A percentile compares a stretch with the other conserved stretches of the same genome.
These are phyloP conservation scores for Oscheius sp. DNA, from an alignment of 2,888 invertebrate genomes.

Conservation along the genomic window DNA sequence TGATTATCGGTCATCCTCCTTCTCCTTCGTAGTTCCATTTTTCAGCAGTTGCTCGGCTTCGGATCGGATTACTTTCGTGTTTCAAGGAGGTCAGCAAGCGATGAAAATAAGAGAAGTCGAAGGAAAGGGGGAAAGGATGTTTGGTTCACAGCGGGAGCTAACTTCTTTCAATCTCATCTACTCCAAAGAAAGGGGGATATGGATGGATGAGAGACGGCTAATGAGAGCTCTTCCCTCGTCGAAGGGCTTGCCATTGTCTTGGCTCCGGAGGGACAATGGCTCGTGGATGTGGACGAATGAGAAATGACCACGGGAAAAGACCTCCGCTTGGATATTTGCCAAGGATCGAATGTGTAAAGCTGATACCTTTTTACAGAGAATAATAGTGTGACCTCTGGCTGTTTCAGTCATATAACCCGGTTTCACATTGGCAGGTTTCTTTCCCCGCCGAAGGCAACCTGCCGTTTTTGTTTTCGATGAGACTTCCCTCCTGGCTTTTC, in stretches of 20 bases:
- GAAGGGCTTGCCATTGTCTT: not conserved
- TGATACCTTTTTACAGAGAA: not conserved
- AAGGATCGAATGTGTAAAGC: not conserved
- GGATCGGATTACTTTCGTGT: slow-evolving; percentile 21
- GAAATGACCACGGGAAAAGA: slow-evolving; percentile 3
- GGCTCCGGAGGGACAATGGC: not conserved
- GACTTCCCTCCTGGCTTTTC: slow-evolving; percentile 1
- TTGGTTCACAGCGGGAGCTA: not conserved
- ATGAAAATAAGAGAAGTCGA: not conserved
- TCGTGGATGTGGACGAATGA: not conserved
- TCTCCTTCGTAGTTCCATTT: not conserved
- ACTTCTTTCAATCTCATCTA: too few species aligned
- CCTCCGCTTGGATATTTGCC: not conserved
- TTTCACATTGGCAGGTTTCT: slow-evolving; percentile 7
- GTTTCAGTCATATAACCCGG: not conserved
- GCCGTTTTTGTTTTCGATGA: not conserved
- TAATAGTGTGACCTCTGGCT: not conserved
- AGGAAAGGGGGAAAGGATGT: not conserved
- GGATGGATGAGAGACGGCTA: not conserved
- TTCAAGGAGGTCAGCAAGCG: slow-evolving; percentile 16
- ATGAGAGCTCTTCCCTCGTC: too few species aligned
- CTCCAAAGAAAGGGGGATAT: too few species aligned
- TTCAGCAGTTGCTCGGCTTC: not conserved
- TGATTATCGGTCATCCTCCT: too few species aligned
- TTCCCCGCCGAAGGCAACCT: not conserved